Percentiles rank a stretch among this genome's conserved stretches.
These are phyloP conservation scores for Biston stratarius DNA, from an alignment of 2,888 invertebrate species.

Conservation along the genomic window DNA sequence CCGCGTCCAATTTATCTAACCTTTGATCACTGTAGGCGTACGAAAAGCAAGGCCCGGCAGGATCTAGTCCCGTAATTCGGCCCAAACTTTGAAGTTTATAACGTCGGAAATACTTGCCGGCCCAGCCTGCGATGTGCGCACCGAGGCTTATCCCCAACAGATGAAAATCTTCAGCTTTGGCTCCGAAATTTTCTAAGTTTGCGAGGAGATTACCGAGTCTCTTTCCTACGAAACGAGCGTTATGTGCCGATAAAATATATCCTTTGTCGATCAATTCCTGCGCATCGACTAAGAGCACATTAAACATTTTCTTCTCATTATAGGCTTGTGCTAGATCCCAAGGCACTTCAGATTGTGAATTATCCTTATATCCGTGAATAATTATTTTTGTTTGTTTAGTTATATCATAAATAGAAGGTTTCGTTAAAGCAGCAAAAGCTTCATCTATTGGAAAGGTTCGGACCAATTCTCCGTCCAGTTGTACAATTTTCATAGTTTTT, in stretches of 20 bases:
- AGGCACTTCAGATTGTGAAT: conserved; percentile 75
- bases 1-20: conserved; percentile 75
- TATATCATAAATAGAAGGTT: conserved; percentile 72
- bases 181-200: conserved; percentile 75
- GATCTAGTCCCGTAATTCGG: conserved; percentile 81
- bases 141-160: conserved; percentile 87
- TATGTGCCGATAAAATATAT: conserved; percentile 77
- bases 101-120: conserved; percentile 77
- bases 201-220: conserved; percentile 83
- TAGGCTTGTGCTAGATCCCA: conserved; percentile 75
- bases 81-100: conserved; percentile 72
- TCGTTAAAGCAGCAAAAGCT: conserved; percentile 68
- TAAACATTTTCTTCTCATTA: conserved; percentile 77
- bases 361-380: conserved; percentile 81
- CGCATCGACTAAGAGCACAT: conserved; percentile 78
- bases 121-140: conserved; percentile 85
- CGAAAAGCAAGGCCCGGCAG: conserved; percentile 82
- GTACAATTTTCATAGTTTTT: conserved; percentile 75
- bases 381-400: conserved; percentile 79
- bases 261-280: conserved; percentile 77
- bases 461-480: conserved; percentile 61
- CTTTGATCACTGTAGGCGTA: conserved; percentile 75
- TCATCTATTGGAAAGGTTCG: conserved; percentile 71
- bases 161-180: conserved; percentile 82
- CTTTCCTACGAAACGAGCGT: conserved; percentile 80